Evolutionary conservation across 2,113 vertebrate genomes (phyloP).

Genomic region (Globicephala melas): DNA sequence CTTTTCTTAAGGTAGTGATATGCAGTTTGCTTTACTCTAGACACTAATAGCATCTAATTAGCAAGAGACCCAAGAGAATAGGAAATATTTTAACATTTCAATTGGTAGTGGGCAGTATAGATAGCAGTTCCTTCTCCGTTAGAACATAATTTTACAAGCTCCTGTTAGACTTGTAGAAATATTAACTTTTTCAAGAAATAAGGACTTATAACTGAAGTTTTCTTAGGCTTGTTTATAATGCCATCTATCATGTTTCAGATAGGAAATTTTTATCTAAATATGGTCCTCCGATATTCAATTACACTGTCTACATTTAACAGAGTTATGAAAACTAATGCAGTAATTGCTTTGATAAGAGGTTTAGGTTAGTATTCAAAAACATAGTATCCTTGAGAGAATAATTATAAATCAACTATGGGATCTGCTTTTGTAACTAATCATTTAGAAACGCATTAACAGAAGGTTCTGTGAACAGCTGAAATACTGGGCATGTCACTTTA

Average conservation of each 20-base stretch:
- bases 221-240: background rate
- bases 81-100: background rate
- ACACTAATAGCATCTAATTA: background rate
- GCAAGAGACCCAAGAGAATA: background rate
- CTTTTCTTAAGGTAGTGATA: background rate
- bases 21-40: background rate
- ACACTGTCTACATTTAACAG: background rate
- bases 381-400: conserved; percentile 21
- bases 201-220: background rate
- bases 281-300: background rate
- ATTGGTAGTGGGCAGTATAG: background rate
- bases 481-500: conserved; percentile 29
- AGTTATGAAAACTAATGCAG: background rate
- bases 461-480: background rate
- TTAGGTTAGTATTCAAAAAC: conserved; percentile 6
- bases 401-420: conserved; percentile 13
- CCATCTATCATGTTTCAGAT: background rate
- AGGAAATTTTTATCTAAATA: background rate
- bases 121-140: background rate
- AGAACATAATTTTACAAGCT: background rate
- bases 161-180: background rate
- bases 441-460: conserved; percentile 25
- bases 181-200: background rate
- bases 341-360: conserved; percentile 32
- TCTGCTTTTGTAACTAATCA: background rate